phyloP scores from a whole-genome alignment of 2,888 invertebrate species.

The Cheilosia soror region DNA sequence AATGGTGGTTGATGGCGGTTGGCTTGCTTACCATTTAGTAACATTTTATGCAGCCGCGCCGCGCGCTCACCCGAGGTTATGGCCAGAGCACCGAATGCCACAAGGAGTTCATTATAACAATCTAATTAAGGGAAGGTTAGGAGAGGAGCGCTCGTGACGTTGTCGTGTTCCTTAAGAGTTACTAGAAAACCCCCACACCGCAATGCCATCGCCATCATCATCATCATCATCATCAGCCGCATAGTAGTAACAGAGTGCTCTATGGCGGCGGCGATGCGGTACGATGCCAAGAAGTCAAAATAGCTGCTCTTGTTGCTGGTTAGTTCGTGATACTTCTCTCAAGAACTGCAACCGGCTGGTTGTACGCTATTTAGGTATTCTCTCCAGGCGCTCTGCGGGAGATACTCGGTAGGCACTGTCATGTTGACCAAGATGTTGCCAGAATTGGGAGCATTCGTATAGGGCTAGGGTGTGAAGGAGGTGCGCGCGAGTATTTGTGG shows the following conservation, averaged over 20 bases:
- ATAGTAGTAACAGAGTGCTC: not conserved
- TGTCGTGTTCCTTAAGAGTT: slow-evolving; percentile 65
- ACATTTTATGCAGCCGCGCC: slow-evolving; percentile 44
- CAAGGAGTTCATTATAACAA: slow-evolving; percentile 78
- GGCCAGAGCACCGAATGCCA: slow-evolving; percentile 73
- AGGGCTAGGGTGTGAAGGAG: not conserved
- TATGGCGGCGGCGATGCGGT: slow-evolving; percentile 17
- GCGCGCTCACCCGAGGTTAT: slow-evolving; percentile 58
- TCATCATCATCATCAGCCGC: not conserved
- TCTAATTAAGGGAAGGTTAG: slow-evolving; percentile 77
- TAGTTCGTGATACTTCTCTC: slow-evolving; percentile 56
- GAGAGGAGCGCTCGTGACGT: slow-evolving; percentile 75
- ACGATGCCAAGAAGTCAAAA: slow-evolving; percentile 61
- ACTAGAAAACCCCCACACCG: not conserved
- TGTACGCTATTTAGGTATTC: slow-evolving; percentile 1
- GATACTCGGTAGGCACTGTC: slow-evolving; percentile 4
- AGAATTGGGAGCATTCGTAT: slow-evolving; percentile 50
- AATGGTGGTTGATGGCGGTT: slow-evolving; percentile 47
- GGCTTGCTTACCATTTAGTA: slow-evolving; percentile 57
- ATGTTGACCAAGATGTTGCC: slow-evolving; percentile 63
- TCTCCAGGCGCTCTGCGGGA: not conserved
- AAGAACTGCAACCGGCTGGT: slow-evolving; percentile 59
- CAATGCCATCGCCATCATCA: slow-evolving; percentile 6
- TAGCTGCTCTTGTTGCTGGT: slow-evolving; percentile 64
- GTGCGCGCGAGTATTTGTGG: slow-evolving; percentile 48